These are phyloP conservation scores for Anoura caudifer DNA, from an alignment of 2,113 vertebrate genomes.

Conservation along the genomic window DNA sequence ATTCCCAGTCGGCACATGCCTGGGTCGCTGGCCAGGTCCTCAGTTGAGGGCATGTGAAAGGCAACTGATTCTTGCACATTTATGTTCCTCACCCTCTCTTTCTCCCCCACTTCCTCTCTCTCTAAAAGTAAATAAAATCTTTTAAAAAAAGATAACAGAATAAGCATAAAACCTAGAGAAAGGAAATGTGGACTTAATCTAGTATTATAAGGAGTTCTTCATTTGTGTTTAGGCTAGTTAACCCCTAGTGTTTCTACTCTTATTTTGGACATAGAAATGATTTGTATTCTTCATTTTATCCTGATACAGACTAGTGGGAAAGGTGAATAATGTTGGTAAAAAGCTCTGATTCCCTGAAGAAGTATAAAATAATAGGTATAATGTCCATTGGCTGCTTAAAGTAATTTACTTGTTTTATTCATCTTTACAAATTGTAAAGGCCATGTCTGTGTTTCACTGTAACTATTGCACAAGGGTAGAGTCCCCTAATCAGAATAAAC, in stretches of 20 bases:
- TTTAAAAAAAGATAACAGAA: background rate
- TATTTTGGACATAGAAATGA: constrained; percentile 20
- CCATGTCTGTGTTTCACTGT: background rate
- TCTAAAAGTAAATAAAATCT: too few species aligned
- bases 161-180: background rate
- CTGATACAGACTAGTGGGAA: background rate
- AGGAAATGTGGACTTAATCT: background rate
- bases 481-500: background rate
- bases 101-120: too few species aligned
- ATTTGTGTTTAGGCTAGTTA: background rate
- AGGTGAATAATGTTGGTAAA: background rate
- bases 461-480: background rate
- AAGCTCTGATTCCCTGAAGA: background rate
- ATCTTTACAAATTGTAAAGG: constrained; percentile 24
- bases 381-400: background rate
- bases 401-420: background rate
- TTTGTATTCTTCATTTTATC: constrained; percentile 9
- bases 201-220: background rate
- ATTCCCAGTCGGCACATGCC: too few species aligned
- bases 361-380: background rate
- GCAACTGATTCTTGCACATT: too few species aligned
- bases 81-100: too few species aligned
- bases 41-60: too few species aligned
- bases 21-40: too few species aligned
- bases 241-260: background rate